Conservation (phyloP, 2,888 invertebrate species). For the Hedya salicella region DNA sequence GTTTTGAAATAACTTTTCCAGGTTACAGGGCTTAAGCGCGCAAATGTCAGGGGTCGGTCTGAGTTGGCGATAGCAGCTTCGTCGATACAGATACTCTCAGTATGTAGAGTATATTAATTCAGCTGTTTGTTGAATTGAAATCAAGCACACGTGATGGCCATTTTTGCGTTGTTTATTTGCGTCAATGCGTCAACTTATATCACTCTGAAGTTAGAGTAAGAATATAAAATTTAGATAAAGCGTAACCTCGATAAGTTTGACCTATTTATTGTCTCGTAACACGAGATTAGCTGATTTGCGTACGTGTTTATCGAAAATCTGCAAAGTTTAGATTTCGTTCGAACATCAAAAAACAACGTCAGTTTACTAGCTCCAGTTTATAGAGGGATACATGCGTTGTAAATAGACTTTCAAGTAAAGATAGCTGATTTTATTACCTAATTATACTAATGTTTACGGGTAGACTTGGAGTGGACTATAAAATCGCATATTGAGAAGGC, state of each 20-base stretch:
- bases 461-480: constrained; percentile 41
- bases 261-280: neutral
- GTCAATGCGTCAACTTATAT: neutral
- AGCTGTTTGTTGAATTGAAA: no score
- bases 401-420: constrained; percentile 27
- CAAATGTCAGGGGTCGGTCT: constrained; percentile 72
- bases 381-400: neutral
- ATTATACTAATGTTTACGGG: constrained; percentile 44
- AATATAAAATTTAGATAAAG: neutral
- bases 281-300: constrained; percentile 2
- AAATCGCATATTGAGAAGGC: constrained; percentile 40
- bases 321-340: constrained; percentile 18
- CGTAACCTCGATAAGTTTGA: neutral
- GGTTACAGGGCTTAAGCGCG: constrained; percentile 58
- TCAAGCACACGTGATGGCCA: no score
- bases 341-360: constrained; percentile 16
- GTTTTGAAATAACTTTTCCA: constrained; percentile 65
- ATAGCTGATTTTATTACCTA: constrained; percentile 38
- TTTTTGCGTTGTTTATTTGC: neutral
- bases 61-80: constrained; percentile 57
- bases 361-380: constrained; percentile 3
- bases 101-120: no score
- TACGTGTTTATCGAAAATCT: constrained; percentile 18
- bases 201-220: neutral
- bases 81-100: neutral